Percentiles rank a stretch among this genome's conserved stretches.
phyloP scores from a whole-genome alignment of 2,797 vertebrate genomes.

The Trachurus trachurus region DNA sequence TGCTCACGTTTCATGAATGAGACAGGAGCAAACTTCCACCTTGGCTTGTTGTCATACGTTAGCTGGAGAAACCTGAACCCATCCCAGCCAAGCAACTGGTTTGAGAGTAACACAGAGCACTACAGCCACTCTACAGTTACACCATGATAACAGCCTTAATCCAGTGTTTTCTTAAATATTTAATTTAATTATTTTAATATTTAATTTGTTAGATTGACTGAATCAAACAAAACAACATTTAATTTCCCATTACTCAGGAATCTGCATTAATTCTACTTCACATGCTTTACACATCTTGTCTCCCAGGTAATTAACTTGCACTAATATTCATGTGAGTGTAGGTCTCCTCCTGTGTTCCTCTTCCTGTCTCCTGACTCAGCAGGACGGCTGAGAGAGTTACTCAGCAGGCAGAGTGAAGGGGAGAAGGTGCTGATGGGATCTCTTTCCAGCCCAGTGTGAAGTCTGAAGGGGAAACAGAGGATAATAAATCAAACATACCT shows the following conservation, averaged over 20 bases:
- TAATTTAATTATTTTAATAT: too few relatives aligned
- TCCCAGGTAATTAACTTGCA: neutral
- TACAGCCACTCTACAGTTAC: too few relatives aligned
- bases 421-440: conserved; percentile 44
- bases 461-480: conserved; percentile 13
- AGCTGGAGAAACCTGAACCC: neutral
- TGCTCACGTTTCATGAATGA: too few relatives aligned
- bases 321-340: neutral
- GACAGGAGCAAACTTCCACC: too few relatives aligned
- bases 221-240: neutral
- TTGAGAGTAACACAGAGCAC: neutral
- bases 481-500: neutral
- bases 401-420: conserved; percentile 21
- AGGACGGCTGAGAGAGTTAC: conserved; percentile 8
- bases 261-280: neutral
- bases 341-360: neutral
- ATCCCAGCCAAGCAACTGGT: neutral
- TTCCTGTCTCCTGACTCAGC: conserved; percentile 29
- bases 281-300: neutral
- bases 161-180: too few relatives aligned
- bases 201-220: neutral
- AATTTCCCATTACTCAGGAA: neutral
- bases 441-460: conserved; percentile 14
- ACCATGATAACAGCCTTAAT: too few relatives aligned
- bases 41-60: neutral